Evolutionary conservation across 2,888 invertebrate genomes (phyloP), one percentile per base, ranked within the genome.

Genomic region (Hydrotaea diabolus): DNA sequence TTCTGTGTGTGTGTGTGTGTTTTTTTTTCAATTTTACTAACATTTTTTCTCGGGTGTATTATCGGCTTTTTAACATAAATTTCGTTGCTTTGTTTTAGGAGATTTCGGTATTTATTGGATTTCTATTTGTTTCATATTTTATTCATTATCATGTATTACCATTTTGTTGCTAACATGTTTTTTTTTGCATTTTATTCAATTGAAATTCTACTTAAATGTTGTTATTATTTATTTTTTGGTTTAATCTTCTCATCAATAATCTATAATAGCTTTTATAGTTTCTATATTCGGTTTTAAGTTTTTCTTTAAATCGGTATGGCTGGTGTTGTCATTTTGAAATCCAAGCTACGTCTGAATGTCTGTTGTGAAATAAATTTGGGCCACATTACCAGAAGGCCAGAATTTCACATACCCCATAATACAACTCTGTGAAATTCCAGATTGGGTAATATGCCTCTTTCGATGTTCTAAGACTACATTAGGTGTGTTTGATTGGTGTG

Each of bases 391-490:
- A 64, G 71, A 39, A 87, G 89, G 87, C 87, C 79, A 85, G 87
- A 87, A 89, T 86, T 78, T 86, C 88, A 87, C 87, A 88, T 88
- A 89, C 90, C 89, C 88, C 89, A 90, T 86, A 87, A 87, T 86
- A 87, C 86, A 87, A 87, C 86, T 87, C 49, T 87, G 87, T 83
- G 88, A 87, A 86, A 85, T 87, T 86, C 87, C 81, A 82, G 80
- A 83, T 88, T 89, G 86, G 84, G 82, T 86, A 88, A 89, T 90
- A 88, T 84, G 78, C 80, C 62, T 36, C 11, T 31, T 7, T 7
- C 2, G 7, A 31, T 31, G 7, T 53, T 53, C 11, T 53, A 53
- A 49, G 23, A 49, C 39, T 43, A 46, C 31, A 31, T 2, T 4
- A 31, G 31, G 31, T 31, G 31, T 31, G 31, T 31, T 2, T 31